Conservation (phyloP, 2,113 vertebrate genomes). For the Vicugna pacos region DNA sequence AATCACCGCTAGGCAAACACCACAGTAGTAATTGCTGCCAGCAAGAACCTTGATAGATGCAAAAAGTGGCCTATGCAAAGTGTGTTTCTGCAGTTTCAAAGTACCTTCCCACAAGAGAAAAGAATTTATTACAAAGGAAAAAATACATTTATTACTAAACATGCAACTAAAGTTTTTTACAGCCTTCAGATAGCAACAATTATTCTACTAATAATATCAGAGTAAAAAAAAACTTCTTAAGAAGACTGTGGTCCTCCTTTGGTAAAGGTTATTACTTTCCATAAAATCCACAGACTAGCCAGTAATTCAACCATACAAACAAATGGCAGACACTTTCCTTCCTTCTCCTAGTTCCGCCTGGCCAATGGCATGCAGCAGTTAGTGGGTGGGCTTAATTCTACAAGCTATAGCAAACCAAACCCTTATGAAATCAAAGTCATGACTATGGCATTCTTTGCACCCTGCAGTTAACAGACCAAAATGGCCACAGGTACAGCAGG, state of each 20-base stretch:
- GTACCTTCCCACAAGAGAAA: not conserved
- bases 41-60: not conserved
- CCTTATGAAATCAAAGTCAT: conserved; percentile 36
- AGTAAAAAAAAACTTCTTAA: not conserved
- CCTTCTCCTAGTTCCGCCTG: not conserved
- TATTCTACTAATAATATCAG: conserved; percentile 11
- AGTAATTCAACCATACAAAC: not conserved
- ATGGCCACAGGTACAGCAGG: not conserved
- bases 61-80: not conserved
- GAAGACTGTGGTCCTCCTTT: not conserved
- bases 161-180: not conserved
- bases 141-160: not conserved
- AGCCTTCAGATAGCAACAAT: conserved; percentile 25
- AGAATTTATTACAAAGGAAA: not conserved
- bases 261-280: not conserved
- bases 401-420: not conserved
- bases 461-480: not conserved
- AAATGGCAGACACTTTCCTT: not conserved
- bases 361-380: not conserved
- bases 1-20: not conserved
- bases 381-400: not conserved
- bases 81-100: not conserved
- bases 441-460: not conserved
- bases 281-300: not conserved
- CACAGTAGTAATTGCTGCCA: not conserved